Evolutionary conservation across 2,888 invertebrate species (phyloP), one percentile per base, ranked within the genome.

Genomic region (Lepidochitona cinerea): DNA sequence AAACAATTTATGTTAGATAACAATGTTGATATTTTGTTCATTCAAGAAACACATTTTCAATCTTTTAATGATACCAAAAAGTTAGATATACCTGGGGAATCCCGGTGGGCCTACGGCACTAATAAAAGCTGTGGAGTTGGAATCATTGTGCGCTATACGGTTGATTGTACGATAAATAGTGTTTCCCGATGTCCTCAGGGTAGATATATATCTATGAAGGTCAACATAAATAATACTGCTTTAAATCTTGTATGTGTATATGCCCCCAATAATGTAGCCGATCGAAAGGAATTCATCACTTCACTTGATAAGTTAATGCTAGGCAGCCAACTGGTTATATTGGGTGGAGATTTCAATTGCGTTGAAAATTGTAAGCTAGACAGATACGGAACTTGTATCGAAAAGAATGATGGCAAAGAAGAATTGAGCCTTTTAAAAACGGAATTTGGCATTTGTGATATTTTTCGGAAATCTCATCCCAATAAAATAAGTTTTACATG

Each of bases 341-440:
- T 77, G 23, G 49, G 26, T 69, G 76, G 76, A 12, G 76, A 76
- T 66, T 76, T 72, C 68, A 76, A 76, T 69, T 76, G 53, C 66
- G 18, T 75, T 32, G 75, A 75, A n/a, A n/a, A n/a, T n/a, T n/a
- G n/a, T n/a, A n/a, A n/a, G n/a, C n/a, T n/a, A n/a, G n/a, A n/a
- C n/a, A n/a, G n/a, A n/a, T n/a, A n/a, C 26, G 73, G 75, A n/a
- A 71, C 71, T 54, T 36, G 41, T 26, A 65, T 71, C n/a, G 37
- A 37, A 37, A 68, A 71, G 36, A 54, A 52, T 29, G 41, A 37
- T 33, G 74, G 59, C 5, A 26, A 66, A 32, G 49, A 70, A 29
- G 68, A 52, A 32, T 70, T 77, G 37, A 68, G 54, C 29, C 14
- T n/a, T 4, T 64, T 77, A 29, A 71, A 70, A 35, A 49, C 67